Evolutionary conservation across 37 sponge, comb jelly and placozoan species (phyloP).

Genomic region (Geodia barretti): DNA sequence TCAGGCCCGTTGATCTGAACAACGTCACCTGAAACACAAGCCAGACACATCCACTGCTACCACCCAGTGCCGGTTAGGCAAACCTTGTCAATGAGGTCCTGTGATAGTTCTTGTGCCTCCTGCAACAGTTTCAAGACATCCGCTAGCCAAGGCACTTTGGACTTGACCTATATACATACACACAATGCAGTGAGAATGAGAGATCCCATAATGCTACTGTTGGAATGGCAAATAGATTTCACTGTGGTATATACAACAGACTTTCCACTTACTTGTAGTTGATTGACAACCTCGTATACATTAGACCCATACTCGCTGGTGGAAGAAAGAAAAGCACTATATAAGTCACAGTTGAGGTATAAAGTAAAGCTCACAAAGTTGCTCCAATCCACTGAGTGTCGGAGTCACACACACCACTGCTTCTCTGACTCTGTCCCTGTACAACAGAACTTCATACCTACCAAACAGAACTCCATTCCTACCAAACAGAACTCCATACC

Average conservation of each 20-base stretch:
- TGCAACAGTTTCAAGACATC: conserved; percentile 39
- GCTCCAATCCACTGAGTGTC: conserved; percentile 31
- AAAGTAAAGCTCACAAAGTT: conserved; percentile 41
- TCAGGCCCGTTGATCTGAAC: neutral
- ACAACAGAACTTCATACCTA: too few species aligned
- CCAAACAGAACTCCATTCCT: too few species aligned
- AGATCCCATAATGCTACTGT: neutral
- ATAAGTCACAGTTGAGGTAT: neutral
- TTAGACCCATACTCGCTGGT: conserved; percentile 54
- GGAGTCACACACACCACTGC: neutral
- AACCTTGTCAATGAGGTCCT: conserved; percentile 84
- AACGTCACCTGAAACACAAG: neutral
- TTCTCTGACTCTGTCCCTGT: neutral
- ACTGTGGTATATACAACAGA: too few species aligned
- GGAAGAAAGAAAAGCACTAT: neutral
- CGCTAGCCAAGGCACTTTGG: conserved; percentile 65
- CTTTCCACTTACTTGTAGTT: conserved; percentile 23
- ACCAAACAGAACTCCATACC: too few species aligned
- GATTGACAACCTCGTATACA: conserved; percentile 54
- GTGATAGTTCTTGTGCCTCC: conserved; percentile 41
- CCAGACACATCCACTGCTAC: neutral
- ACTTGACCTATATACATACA: conserved; percentile 27
- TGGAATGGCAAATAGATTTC: too few species aligned
- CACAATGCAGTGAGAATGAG: neutral
- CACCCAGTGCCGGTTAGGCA: neutral